Evolutionary conservation across 2,888 invertebrate species (phyloP).

Genomic region (Pollenia amentaria): DNA sequence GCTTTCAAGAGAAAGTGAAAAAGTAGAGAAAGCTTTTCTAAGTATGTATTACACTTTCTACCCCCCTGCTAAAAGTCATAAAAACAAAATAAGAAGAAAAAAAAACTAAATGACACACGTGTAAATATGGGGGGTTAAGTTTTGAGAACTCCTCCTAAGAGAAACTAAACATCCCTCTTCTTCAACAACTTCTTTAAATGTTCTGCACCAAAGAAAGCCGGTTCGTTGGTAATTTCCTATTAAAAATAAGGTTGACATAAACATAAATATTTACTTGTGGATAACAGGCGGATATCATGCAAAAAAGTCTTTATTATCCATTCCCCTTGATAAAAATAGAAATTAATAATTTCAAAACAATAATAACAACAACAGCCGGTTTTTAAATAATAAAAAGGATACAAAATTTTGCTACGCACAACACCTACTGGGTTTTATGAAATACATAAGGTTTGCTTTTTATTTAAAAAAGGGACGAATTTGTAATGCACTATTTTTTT

Average conservation of each 20-base stretch:
- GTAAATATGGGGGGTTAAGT: conserved; percentile 35
- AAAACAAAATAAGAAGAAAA: conserved; percentile 6
- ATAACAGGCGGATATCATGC: conserved; percentile 21
- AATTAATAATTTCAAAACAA: not conserved
- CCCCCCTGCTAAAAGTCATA: not conserved
- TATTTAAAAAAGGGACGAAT: not conserved
- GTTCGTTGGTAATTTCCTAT: not conserved
- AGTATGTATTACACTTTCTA: not conserved
- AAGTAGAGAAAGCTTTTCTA: conserved; percentile 33
- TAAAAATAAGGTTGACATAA: conserved; percentile 26
- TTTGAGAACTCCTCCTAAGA: not conserved
- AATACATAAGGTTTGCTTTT: not conserved
- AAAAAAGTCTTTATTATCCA: conserved; percentile 25
- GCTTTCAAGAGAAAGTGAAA: too few relatives aligned
- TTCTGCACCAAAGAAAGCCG: conserved; percentile 13
- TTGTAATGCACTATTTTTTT: conserved; percentile 1
- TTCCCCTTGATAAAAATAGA: not conserved
- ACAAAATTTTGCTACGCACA: not conserved
- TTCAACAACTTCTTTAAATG: conserved; percentile 22
- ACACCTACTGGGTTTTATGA: not conserved
- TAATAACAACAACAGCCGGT: conserved; percentile 21
- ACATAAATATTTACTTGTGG: not conserved
- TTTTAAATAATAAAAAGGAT: conserved; percentile 15
- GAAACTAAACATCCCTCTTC: conserved; percentile 11
- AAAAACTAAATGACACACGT: conserved; percentile 18